Base-by-base conservation (phyloP, 2,113 vertebrate genomes). In the Cyrtonyx montezumae region DNA sequence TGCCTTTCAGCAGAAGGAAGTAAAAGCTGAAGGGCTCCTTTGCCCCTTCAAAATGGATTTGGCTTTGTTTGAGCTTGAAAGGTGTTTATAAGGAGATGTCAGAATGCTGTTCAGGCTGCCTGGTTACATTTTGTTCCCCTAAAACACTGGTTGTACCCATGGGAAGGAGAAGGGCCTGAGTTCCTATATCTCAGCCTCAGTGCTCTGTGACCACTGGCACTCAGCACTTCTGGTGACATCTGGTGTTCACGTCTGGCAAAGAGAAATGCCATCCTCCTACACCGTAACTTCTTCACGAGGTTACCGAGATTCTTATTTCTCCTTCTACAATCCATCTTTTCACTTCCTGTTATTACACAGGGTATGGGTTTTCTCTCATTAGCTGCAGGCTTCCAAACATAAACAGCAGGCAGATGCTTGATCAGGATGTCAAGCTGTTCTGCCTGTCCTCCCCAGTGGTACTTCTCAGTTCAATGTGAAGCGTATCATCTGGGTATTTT, bases 391-490 rank as follows among this genome's bases (percentile, higher is more conserved):
- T 85, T 92, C 42, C 16, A 66, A 32, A 23, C 5, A 8, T 1
- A 34, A 22, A 28, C 17, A 88, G 28, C 36, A 80, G 34, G 6
- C 3, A 17, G 32, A 4, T 79, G 1, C 18, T 75, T 20, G 73
- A 20, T 26, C 9, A 8, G 79, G 23, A 6, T 13, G 4, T 9
- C 3, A 16, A 6, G 17, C 18, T 28, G 21, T 11, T 85, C 55
- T n/a, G 25, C n/a, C 17, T 30, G 0, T 32, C 11, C 2, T 74
- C 3, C 36, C 56, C 5, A 1, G 3, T 55, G 14, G 8, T 11
- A 5, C 10, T 18, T 17, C 34, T 28, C 22, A 11, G 10, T 7
- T 49, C 36, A 36, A 0, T 28, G 10, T n/a, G 46, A 61, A 55
- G 2, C 13, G 12, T 69, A 42, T 71, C 1, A 21, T 58, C 45